phyloP scores from a whole-genome alignment of 2,888 invertebrate species.

The Hemaris fuciformis region DNA sequence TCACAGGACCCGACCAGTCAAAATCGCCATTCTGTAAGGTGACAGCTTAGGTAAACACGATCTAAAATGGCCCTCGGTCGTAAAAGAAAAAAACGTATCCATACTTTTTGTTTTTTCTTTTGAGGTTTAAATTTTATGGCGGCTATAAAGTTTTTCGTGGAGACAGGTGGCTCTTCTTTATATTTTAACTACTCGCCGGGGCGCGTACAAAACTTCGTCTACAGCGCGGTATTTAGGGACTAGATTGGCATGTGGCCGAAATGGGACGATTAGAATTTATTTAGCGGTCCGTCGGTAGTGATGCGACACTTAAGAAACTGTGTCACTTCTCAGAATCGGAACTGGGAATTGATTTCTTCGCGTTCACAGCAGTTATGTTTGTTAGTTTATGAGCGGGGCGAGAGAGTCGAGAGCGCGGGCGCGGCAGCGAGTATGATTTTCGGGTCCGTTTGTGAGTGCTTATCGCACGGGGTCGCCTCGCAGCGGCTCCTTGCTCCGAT shows the following conservation, averaged over 20 bases:
- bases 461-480: slow-evolving; percentile 65
- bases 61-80: slow-evolving; percentile 73
- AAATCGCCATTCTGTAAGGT: slow-evolving; percentile 79
- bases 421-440: slow-evolving; percentile 34
- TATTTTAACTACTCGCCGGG: slow-evolving; percentile 66
- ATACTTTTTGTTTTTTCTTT: slow-evolving; percentile 73
- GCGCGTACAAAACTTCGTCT: slow-evolving; percentile 56
- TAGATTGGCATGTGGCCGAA: slow-evolving; percentile 62
- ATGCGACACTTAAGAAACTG: slow-evolving; percentile 80
- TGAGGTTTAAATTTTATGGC: slow-evolving; percentile 79
- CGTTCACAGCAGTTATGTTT: slow-evolving; percentile 75
- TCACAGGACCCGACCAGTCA: slow-evolving; percentile 71
- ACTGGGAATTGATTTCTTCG: slow-evolving; percentile 78
- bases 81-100: slow-evolving; percentile 67
- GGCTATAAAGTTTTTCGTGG: slow-evolving; percentile 80
- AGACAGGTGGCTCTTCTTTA: slow-evolving; percentile 81
- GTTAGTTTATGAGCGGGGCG: slow-evolving; percentile 66
- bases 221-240: slow-evolving; percentile 59
- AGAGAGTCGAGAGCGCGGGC: slow-evolving; percentile 29
- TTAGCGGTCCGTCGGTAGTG: slow-evolving; percentile 77
- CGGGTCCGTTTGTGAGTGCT: slow-evolving; percentile 60
- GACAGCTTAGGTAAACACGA: slow-evolving; percentile 81
- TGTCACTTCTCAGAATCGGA: slow-evolving; percentile 80
- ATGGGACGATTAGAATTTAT: slow-evolving; percentile 73
- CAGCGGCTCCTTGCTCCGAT: slow-evolving; percentile 71